These are phyloP conservation scores for Lates japonicus DNA, from an alignment of 2,797 vertebrate genomes.

Conservation along the genomic window DNA sequence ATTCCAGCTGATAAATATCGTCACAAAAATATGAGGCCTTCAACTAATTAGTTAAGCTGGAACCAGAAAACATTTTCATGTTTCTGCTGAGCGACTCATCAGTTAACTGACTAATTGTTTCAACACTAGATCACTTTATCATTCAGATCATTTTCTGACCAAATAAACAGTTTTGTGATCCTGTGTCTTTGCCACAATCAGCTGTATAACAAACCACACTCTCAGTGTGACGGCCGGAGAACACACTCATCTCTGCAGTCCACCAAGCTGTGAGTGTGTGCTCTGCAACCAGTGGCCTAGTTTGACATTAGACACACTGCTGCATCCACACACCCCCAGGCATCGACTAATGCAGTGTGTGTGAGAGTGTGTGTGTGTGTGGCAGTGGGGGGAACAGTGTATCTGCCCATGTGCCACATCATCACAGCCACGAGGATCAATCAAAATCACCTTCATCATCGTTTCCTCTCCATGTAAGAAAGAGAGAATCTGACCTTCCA, in stretches of 20 bases:
- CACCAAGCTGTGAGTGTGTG: background rate
- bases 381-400: too few relatives aligned
- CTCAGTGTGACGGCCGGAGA: background rate
- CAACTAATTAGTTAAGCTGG: too few relatives aligned
- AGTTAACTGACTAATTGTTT: too few relatives aligned
- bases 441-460: background rate
- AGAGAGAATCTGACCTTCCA: background rate
- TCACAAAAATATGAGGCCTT: too few relatives aligned
- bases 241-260: background rate
- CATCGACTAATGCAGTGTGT: background rate
- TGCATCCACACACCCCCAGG: constrained; percentile 23
- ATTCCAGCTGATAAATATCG: too few relatives aligned
- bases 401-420: background rate
- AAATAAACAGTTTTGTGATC: too few relatives aligned
- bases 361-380: background rate
- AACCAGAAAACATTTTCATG: too few relatives aligned
- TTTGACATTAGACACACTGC: constrained; percentile 53
- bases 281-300: constrained; percentile 33
- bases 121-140: background rate
- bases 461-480: background rate
- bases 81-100: too few relatives aligned
- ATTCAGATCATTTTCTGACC: too few relatives aligned
- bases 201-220: too few relatives aligned
- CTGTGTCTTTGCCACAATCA: too few relatives aligned
- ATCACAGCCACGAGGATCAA: background rate